Percentiles rank a stretch among this genome's conserved stretches.
Conservation (phyloP, 2,113 vertebrate genomes). For the Thalassarche chlororhynchos region DNA sequence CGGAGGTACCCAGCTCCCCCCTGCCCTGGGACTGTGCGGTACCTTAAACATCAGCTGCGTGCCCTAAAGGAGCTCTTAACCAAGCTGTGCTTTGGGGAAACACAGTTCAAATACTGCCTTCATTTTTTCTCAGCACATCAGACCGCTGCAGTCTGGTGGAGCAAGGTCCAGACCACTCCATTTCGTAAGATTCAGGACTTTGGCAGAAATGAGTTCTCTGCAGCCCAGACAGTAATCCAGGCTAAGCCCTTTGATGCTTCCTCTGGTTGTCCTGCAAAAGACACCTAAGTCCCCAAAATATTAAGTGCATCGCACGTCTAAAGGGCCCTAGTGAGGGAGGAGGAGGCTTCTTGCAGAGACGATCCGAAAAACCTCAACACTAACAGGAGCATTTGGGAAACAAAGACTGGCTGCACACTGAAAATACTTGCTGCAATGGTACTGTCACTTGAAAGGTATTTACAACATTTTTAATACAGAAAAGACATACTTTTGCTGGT, state of each 20-base stretch:
- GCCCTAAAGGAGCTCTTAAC: background rate
- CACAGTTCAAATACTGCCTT: background rate
- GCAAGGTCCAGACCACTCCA: background rate
- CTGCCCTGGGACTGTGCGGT: fast-evolving
- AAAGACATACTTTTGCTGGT: background rate
- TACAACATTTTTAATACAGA: background rate
- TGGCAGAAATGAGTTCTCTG: background rate
- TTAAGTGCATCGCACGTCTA: fast-evolving
- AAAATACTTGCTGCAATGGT: background rate
- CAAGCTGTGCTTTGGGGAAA: background rate
- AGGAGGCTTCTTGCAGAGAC: background rate
- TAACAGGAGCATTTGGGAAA: background rate
- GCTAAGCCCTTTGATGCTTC: background rate
- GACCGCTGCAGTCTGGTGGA: fast-evolving
- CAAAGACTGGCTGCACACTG: background rate
- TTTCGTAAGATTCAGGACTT: background rate
- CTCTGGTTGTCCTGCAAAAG: background rate
- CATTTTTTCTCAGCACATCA: background rate
- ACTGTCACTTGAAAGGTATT: background rate
- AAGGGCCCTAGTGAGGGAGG: background rate
- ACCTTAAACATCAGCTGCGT: background rate
- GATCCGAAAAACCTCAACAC: background rate
- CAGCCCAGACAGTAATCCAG: background rate
- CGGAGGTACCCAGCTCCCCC: background rate
- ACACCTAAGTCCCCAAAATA: background rate